A percentile compares a stretch with the other conserved stretches of the same genome.
These are phyloP conservation scores for Allolobophora icterica DNA, from an alignment of 2,888 invertebrate genomes.

Conservation along the genomic window DNA sequence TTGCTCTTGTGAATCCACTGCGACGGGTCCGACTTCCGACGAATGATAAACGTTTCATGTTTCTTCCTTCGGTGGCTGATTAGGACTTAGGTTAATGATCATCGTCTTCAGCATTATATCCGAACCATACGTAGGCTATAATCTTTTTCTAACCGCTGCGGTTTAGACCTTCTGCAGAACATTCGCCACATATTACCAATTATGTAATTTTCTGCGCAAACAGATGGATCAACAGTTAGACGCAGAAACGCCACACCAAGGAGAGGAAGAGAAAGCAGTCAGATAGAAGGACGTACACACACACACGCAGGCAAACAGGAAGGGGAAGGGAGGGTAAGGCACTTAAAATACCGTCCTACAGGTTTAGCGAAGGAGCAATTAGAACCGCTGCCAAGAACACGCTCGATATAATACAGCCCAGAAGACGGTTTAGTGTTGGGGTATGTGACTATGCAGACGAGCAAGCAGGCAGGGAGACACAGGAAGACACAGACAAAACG, in stretches of 20 bases:
- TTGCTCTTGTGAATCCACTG: no score
- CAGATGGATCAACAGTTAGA: no score
- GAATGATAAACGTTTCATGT: no score
- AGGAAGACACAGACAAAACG: not conserved
- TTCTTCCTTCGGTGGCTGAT: no score
- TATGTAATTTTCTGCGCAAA: no score
- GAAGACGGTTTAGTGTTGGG: not conserved
- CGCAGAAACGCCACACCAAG: not conserved
- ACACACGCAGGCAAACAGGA: accelerated
- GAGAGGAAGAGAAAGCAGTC: not conserved
- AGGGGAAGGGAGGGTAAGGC: not conserved
- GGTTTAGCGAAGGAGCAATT: not conserved
- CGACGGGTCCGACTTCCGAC: no score
- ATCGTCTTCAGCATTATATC: no score
- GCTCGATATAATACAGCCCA: constrained; percentile 1
- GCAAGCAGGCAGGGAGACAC: not conserved
- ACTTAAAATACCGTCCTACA: not conserved
- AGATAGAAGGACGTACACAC: not conserved
- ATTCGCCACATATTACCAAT: no score
- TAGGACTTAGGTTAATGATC: no score
- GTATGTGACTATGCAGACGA: not conserved
- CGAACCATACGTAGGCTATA: no score
- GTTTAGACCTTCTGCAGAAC: no score
- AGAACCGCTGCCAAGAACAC: not conserved
- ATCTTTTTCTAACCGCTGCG: no score